These are phyloP conservation scores for Ceratoteleas bidentatus DNA, from an alignment of 1,140 invertebrate genomes.

Conservation along the genomic window DNA sequence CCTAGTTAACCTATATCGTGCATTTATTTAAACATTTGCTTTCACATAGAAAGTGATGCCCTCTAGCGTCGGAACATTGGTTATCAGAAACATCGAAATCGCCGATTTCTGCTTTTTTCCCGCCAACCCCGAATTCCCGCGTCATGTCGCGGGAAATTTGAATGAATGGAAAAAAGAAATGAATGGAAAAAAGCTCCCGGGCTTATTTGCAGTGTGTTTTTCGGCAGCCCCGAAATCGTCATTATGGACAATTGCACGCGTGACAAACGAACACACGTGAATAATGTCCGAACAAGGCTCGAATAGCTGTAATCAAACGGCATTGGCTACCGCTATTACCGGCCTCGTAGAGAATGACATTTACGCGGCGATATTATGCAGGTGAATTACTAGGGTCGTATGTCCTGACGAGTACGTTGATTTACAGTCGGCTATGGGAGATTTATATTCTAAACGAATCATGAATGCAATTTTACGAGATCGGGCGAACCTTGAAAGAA, in stretches of 20 bases:
- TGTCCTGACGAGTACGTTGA: conserved; percentile 32
- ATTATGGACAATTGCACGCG: conserved; percentile 29
- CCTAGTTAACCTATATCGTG: conserved; percentile 26
- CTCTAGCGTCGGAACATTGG: conserved; percentile 6
- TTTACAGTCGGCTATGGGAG: conserved; percentile 34
- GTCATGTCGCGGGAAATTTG: no score
- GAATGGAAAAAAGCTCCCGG: no score
- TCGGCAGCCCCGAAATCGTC: conserved; percentile 19
- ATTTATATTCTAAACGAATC: conserved; percentile 41
- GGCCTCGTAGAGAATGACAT: conserved; percentile 42
- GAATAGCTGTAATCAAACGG: conserved; percentile 52
- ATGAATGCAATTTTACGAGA: conserved; percentile 19
- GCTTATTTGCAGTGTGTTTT: conserved; percentile 23
- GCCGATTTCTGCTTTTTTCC: no score
- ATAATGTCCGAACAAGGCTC: conserved; percentile 35
- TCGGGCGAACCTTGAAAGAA: background rate
- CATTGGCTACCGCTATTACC: conserved; percentile 43
- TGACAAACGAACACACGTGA: conserved; percentile 24
- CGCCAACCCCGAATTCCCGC: no score
- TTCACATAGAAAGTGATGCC: conserved; percentile 45
- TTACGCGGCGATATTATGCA: conserved; percentile 45
- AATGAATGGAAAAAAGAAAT: no score
- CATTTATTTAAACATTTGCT: conserved; percentile 34
- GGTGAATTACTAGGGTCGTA: conserved; percentile 39
- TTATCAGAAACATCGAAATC: background rate